These are phyloP conservation scores for Zaprionus tsacasi DNA, from an alignment of 1,140 invertebrate genomes.

Conservation along the genomic window DNA sequence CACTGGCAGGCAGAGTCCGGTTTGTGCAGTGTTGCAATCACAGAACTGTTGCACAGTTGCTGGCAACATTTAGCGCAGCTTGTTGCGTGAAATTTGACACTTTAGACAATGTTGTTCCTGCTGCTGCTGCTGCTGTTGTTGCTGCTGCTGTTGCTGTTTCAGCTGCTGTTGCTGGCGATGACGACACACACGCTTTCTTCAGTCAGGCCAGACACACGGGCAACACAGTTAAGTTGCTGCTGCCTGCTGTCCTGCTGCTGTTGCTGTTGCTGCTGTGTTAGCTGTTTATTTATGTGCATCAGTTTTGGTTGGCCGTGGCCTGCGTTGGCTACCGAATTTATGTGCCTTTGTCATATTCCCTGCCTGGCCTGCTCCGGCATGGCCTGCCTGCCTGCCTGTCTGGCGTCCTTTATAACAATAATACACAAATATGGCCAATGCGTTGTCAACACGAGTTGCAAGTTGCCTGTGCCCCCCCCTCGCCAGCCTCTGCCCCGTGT, in stretches of 20 bases:
- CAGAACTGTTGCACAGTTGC: constrained; percentile 56
- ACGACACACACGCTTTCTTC: constrained; percentile 58
- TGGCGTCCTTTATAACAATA: constrained; percentile 68
- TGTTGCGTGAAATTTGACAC: constrained; percentile 83
- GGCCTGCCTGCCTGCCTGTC: constrained; percentile 25
- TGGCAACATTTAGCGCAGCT: constrained; percentile 80
- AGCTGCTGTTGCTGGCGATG: constrained; percentile 42
- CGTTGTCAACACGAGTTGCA: constrained; percentile 69
- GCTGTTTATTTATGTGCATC: constrained; percentile 51
- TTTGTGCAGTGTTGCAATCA: constrained; percentile 20
- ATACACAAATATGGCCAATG: constrained; percentile 81
- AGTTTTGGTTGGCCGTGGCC: neutral
- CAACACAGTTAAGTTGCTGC: constrained; percentile 54
- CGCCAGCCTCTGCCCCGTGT: neutral
- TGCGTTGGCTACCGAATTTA: constrained; percentile 73
- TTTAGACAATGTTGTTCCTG: constrained; percentile 49
- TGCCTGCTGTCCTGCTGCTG: constrained; percentile 38
- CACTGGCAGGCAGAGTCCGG: neutral
- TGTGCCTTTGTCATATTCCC: constrained; percentile 79
- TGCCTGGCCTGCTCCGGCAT: neutral
- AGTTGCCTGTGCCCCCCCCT: constrained; percentile 13
- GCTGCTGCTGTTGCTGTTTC: constrained; percentile 2
- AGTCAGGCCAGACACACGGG: constrained; percentile 66
- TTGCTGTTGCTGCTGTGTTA: constrained; percentile 24
- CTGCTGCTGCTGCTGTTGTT: constrained; percentile 14